Conservation (phyloP, 2,888 invertebrate species). For the Eupithecia exiguata region DNA sequence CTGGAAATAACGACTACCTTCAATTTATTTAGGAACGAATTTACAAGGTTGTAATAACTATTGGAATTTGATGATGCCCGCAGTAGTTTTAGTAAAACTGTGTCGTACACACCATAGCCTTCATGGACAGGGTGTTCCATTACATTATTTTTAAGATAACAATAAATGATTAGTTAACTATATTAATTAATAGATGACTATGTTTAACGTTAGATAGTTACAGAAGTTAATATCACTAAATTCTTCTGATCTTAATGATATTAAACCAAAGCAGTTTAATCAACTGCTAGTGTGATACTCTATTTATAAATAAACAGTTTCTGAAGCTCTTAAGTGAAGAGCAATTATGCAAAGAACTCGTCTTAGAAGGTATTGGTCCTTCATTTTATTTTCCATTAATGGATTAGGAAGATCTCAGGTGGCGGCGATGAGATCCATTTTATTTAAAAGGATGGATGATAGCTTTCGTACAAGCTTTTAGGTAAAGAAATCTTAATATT, state of each 20-base stretch:
- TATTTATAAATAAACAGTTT: background rate
- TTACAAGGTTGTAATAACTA: too few species aligned
- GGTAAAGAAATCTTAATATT: slow-evolving; percentile 12
- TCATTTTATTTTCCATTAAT: slow-evolving; percentile 10
- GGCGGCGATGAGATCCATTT: slow-evolving; percentile 4
- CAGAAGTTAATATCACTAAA: too few species aligned
- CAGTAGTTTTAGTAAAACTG: too few species aligned
- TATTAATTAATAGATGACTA: too few species aligned
- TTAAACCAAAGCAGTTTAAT: background rate
- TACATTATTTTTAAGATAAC: too few species aligned
- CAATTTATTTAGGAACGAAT: too few species aligned
- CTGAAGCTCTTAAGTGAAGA: background rate
- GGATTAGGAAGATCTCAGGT: slow-evolving; percentile 9
- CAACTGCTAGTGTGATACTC: background rate
- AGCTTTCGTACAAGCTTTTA: slow-evolving; percentile 6
- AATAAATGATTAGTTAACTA: too few species aligned
- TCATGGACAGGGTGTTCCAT: too few species aligned
- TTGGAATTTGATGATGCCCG: too few species aligned
- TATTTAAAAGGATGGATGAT: slow-evolving; percentile 4
- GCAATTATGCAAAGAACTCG: slow-evolving; percentile 9
- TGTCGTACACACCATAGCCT: too few species aligned
- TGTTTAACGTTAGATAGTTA: too few species aligned
- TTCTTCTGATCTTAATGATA: background rate
- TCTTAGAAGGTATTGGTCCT: slow-evolving; percentile 1
- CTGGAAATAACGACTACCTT: background rate